A percentile compares a stretch with the other conserved stretches of the same genome.
Evolutionary conservation across 2,797 vertebrate genomes (phyloP).

Genomic region (Tokudaia tokunoshimensis): DNA sequence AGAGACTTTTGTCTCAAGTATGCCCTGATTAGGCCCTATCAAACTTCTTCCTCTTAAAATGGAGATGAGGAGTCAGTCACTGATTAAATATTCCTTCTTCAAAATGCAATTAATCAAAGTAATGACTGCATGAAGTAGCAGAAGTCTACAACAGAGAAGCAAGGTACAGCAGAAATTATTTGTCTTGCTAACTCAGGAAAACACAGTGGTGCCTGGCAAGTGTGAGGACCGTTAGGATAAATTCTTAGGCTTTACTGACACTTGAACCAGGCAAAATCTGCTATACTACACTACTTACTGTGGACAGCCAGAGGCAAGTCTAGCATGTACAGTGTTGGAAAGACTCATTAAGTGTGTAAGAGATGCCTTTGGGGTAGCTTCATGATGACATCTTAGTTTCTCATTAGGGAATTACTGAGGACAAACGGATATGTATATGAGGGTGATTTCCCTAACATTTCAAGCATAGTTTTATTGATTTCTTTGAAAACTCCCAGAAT

Average conservation of each 20-base stretch:
- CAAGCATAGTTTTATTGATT: neutral
- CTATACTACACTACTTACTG: neutral
- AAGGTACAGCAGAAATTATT: neutral
- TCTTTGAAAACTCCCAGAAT: neutral
- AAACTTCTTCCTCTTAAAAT: constrained; percentile 18
- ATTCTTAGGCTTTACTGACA: constrained; percentile 1
- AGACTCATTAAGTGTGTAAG: constrained; percentile 34
- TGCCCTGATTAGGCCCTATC: neutral
- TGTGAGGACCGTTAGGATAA: neutral
- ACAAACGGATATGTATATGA: neutral
- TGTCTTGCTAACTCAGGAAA: constrained; percentile 6
- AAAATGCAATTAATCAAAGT: neutral
- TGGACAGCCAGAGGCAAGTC: neutral
- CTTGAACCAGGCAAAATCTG: neutral
- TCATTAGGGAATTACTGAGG: neutral
- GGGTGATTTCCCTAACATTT: neutral
- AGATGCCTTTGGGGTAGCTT: neutral
- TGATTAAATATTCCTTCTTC: neutral
- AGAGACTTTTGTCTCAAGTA: neutral
- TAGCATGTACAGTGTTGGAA: neutral
- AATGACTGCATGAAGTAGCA: neutral
- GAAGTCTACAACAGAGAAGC: neutral
- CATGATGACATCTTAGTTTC: neutral
- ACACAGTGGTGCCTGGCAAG: neutral
- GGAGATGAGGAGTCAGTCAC: neutral